phyloP scores from a whole-genome alignment of 1,140 invertebrate genomes.

The Drosophila bocqueti region DNA sequence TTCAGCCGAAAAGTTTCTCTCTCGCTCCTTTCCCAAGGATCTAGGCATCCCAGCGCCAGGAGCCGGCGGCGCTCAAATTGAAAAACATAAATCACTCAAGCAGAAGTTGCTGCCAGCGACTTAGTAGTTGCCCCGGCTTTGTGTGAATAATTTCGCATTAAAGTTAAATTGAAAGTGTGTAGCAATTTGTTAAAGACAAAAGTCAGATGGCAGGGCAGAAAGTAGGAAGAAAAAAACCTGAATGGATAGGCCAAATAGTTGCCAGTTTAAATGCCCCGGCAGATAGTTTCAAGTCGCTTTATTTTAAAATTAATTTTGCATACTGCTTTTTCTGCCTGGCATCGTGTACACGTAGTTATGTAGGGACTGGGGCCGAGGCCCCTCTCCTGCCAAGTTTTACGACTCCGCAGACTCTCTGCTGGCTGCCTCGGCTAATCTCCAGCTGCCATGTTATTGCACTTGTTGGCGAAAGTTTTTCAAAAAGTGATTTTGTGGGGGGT shows the following conservation, averaged over 20 bases:
- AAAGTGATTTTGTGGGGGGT: slow-evolving; percentile 77
- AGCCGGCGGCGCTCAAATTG: slow-evolving; percentile 63
- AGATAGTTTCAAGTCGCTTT: slow-evolving; percentile 67
- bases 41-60: background rate
- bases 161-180: slow-evolving; percentile 80
- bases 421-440: slow-evolving; percentile 74
- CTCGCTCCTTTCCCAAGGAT: slow-evolving; percentile 12
- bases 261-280: slow-evolving; percentile 48
- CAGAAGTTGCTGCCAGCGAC: slow-evolving; percentile 65
- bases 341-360: slow-evolving; percentile 33
- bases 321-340: slow-evolving; percentile 18
- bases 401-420: slow-evolving; percentile 62
- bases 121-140: slow-evolving; percentile 19
- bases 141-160: slow-evolving; percentile 79
- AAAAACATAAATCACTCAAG: slow-evolving; percentile 83
- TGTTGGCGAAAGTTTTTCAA: slow-evolving; percentile 79
- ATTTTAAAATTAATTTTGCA: slow-evolving; percentile 82
- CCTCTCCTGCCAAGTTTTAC: slow-evolving; percentile 61
- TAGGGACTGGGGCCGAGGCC: background rate
- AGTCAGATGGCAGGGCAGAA: slow-evolving; percentile 51
- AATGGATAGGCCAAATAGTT: slow-evolving; percentile 59
- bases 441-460: slow-evolving; percentile 82
- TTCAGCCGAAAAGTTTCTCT: slow-evolving; percentile 47
- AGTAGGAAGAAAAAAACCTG: background rate
- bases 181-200: slow-evolving; percentile 82